Base-by-base conservation (phyloP, 2,113 vertebrate species). In the Tiliqua scincoides region DNA sequence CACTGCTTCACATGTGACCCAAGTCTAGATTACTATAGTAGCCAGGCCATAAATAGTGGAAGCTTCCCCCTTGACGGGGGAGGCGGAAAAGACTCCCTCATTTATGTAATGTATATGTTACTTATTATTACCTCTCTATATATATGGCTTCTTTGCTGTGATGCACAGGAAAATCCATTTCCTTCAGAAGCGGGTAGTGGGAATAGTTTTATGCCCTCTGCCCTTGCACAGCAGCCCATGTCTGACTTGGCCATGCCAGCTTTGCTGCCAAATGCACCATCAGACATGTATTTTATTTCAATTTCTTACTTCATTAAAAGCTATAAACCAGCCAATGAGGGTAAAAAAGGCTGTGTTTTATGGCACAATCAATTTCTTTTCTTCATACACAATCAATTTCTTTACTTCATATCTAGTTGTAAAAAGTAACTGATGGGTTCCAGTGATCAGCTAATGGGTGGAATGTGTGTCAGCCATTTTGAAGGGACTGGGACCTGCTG, bases 261-360 rank as follows among this genome's bases (percentile, higher is more conserved):
- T 79, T 78, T 61, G 81, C 86, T 84, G 81, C 65, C 81, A 63
- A 63, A 83, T 73, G 74, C 67, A 37, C 74, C n/a, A 2, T 88
- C 78, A 63, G 86, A 79, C 40, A 54, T 54, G 74, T 37, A n/a
- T 89, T 91, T 90, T 65, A 48, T 77, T 93, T 87, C 40, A 27
- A 62, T 88, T 91, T 89, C 6, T 89, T 62, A 81, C n/a, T 79
- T 7, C 30, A 77, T 20, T 57, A 40, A 85, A 14, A 70, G 2
- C 62, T 79, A 14, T 37, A 63, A 76, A 3, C 4, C 37, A 79
- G 1, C 77, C 8, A 87, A 10, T 72, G 48, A 82, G 63, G 4
- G 63, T 61, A 37, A 15, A 65, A 27, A 63, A 3, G 27, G 32
- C 25, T 27, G n/a, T 35, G 14, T 18, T 23, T 17, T 43, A 35